Evolutionary conservation across 2,888 invertebrate genomes (phyloP), one percentile per base, ranked within the genome.

Genomic region (Pammene aurita): DNA sequence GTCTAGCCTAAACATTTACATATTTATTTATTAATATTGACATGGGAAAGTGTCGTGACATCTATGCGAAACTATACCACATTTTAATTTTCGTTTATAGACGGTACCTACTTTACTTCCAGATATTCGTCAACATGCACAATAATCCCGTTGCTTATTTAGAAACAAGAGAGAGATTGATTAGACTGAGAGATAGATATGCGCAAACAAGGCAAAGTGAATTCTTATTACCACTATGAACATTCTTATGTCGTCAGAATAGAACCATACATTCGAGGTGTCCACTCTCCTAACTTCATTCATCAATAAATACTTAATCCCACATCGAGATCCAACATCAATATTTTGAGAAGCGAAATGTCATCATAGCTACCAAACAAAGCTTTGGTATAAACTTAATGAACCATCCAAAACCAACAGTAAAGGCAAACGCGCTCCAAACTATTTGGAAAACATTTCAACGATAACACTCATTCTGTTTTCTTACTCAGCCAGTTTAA

Each of bases 371-470:
- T n/a, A 68, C 73, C 80, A 85, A 85, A 86, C 79, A 85, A 73
- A 74, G 76, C 75, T 78, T 80, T 78, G 72, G 84, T 83, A 85
- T 82, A 82, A 84, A 86, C 80, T 81, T 82, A 87, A 87, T 86
- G 86, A 88, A 85, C 82, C 88, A 77, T 84, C 77, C 67, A 85
- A 83, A 79, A 80, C 82, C 83, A 87, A 86, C 80, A 80, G 34
- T 50, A 71, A 78, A 77, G 74, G 79, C 77, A 83, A 83, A 84
- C 81, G 70, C 69, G 46, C 71, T 63, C 63, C 72, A 73, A 75
- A 82, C 78, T 83, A 82, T 84, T 85, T 83, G 78, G 76, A 79
- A 83, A 85, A 82, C 82, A 80, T 78, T 77, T 78, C 79, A 80
- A 76, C 76, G 77, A 80, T 80, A 84, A 84, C 80, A 80, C 75